Base-by-base conservation (phyloP, 2,888 invertebrate species). In the Vandiemenella viatica region DNA sequence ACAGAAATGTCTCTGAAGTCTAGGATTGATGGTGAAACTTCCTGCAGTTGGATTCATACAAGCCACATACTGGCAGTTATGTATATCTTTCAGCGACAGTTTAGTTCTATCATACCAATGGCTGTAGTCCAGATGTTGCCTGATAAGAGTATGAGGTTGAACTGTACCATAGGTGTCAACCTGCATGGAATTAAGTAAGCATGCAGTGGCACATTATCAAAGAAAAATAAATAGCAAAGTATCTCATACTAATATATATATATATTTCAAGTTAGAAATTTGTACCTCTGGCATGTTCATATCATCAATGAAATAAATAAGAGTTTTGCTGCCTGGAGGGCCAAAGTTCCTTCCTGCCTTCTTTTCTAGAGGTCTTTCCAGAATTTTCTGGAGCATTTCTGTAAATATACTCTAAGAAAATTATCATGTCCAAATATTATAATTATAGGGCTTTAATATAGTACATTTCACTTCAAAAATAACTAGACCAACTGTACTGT, bases 41-140 rank as follows among this genome's bases (percentile, higher is more conserved):
- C 96, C 96, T 20, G 95, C 92, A 0, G 95, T 95, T 0, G 96
- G 96, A 69, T 96, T 96, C 95, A 96, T 96, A 64, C 93, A 93
- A 23, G 92, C 85, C 13, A 96, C 85, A 62, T 96, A 96, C 64
- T 96, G 96, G 50, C 93, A 93, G 62, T 93, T 95, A 65, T 92
- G 91, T 52, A 96, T 91, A 55, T 96, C 95, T 67, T 96, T 96
- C 10, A 95, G 67, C 0, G 84, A 74, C 18, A 96, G 69, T 62
- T 89, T 89, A 38, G 83, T 82, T 32, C 96, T 74, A 62, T 96
- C 90, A 63, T 89, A 85, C 95, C 96, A 96, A 66, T 96, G 95
- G 45, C 82, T 83, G 62, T 96, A 96, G 66, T 96, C 96, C 61
- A 96, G 70, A 69, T 95, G 93, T 63, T 96, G 96, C 1, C 95